Evolutionary conservation across 1,140 invertebrate species (phyloP).

Genomic region (Drosophila ogumai): DNA sequence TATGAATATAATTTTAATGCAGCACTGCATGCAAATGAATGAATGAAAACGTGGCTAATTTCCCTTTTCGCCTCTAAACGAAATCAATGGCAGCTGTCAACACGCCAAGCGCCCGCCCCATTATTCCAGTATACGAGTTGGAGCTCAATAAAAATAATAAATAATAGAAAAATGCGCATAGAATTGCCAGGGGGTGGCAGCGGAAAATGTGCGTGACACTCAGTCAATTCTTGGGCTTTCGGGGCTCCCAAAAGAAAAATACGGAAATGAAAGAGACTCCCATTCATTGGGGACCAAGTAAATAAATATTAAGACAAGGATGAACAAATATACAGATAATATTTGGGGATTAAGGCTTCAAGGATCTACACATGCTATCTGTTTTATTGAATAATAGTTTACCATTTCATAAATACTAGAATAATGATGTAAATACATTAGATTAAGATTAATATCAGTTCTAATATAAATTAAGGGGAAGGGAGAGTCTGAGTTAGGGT

Average conservation of each 20-base stretch:
- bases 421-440: neutral
- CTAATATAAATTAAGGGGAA: too few relatives aligned
- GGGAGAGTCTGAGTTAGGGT: neutral
- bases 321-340: constrained; percentile 15
- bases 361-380: neutral
- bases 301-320: neutral
- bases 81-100: constrained; percentile 75
- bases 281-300: neutral
- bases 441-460: too few relatives aligned
- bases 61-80: constrained; percentile 41
- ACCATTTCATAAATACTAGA: neutral
- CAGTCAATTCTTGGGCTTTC: constrained; percentile 55
- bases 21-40: constrained; percentile 67
- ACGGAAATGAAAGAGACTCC: neutral
- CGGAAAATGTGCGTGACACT: constrained; percentile 70
- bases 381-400: neutral
- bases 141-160: constrained; percentile 71
- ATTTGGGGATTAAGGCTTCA: neutral
- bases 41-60: constrained; percentile 71
- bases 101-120: constrained; percentile 27
- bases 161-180: constrained; percentile 81
- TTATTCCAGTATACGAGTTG: neutral
- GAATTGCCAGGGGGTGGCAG: constrained; percentile 37
- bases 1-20: constrained; percentile 67
- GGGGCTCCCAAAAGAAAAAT: constrained; percentile 1